These are phyloP conservation scores for Pseudococcus jackbeardsleyi DNA, from an alignment of 2,888 invertebrate species.

Conservation along the genomic window DNA sequence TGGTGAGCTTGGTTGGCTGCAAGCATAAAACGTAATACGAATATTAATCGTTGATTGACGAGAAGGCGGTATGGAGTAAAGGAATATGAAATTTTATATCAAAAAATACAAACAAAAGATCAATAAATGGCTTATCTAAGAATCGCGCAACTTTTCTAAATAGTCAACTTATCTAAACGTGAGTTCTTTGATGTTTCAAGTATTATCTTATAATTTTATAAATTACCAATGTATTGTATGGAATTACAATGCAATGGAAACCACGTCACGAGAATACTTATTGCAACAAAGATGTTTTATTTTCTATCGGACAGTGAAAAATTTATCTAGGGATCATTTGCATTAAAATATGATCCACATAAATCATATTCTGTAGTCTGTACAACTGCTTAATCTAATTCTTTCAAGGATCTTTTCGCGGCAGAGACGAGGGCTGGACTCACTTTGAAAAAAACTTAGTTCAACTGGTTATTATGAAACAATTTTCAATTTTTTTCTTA, in stretches of 20 bases:
- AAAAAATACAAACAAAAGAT: neutral
- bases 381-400: neutral
- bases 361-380: neutral
- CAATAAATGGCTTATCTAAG: neutral
- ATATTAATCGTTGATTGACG: neutral
- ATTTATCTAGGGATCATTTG: neutral
- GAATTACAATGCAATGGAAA: neutral
- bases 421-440: too few species aligned
- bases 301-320: neutral
- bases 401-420: neutral
- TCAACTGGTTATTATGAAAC: too few species aligned
- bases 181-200: neutral
- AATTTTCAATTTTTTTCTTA: too few species aligned
- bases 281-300: neutral
- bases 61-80: neutral
- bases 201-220: constrained; percentile 10
- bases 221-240: neutral
- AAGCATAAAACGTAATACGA: neutral
- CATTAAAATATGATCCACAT: neutral
- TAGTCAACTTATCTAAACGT: constrained; percentile 10
- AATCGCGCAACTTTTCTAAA: neutral
- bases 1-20: constrained; percentile 71
- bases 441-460: too few species aligned
- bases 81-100: neutral
- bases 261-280: neutral